Percentiles rank a stretch among this genome's conserved stretches.
Evolutionary conservation across 2,888 invertebrate genomes (phyloP).

Genomic region (Noctuana brunneofusca): DNA sequence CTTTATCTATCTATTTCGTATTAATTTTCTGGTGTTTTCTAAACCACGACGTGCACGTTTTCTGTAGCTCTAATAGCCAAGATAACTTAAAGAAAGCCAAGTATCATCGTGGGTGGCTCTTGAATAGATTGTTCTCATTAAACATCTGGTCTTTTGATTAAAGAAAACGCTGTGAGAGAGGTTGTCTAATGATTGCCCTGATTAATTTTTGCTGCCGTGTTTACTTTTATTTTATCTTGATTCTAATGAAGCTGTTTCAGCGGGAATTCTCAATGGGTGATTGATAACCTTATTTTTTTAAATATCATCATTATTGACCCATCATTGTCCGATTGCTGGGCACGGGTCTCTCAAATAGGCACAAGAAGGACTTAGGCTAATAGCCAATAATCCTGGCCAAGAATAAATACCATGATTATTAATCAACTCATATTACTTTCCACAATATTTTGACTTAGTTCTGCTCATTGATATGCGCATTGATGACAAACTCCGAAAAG

Average conservation of each 20-base stretch:
- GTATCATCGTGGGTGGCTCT: constrained; percentile 14
- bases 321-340: too few species aligned
- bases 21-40: too few species aligned
- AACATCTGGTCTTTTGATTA: constrained; percentile 15
- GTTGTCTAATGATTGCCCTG: constrained; percentile 16
- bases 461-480: too few species aligned
- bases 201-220: constrained; percentile 17
- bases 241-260: neutral
- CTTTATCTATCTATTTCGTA: too few species aligned
- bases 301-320: neutral
- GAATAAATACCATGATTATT: too few species aligned
- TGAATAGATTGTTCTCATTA: constrained; percentile 24
- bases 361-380: too few species aligned
- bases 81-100: constrained; percentile 19
- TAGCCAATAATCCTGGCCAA: too few species aligned
- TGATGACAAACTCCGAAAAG: too few species aligned
- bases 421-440: too few species aligned
- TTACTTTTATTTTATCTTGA: neutral
- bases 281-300: neutral
- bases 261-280: neutral
- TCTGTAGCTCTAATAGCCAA: neutral
- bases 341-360: too few species aligned
- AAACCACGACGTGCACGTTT: neutral
- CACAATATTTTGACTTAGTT: too few species aligned
- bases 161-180: constrained; percentile 6